Percentiles rank a stretch among this genome's conserved stretches.
phyloP scores from a whole-genome alignment of 2,888 invertebrate species.

The Sarcophaga rosellei region DNA sequence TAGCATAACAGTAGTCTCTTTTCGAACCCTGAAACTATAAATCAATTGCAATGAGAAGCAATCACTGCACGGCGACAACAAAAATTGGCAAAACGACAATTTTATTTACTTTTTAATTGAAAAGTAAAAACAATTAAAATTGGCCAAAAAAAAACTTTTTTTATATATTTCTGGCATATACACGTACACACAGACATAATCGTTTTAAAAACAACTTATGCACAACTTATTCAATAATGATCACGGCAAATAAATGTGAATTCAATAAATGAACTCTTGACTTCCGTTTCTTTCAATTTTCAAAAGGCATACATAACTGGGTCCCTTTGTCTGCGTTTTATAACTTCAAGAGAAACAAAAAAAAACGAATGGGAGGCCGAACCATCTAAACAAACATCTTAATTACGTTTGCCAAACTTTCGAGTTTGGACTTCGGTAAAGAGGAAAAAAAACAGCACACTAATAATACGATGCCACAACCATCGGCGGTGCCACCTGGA shows the following conservation, averaged over 20 bases:
- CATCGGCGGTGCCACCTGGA: slow-evolving; percentile 58
- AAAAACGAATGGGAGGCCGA: not conserved
- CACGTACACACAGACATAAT: slow-evolving; percentile 25
- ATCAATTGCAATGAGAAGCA: not conserved
- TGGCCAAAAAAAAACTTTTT: slow-evolving; percentile 17
- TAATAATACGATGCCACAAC: slow-evolving; percentile 57
- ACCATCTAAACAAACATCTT: slow-evolving; percentile 53
- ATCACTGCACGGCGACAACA: slow-evolving; percentile 20
- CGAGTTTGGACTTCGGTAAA: slow-evolving; percentile 1
- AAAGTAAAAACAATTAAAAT: slow-evolving; percentile 51
- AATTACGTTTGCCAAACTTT: slow-evolving; percentile 46
- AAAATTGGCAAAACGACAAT: slow-evolving; percentile 60
- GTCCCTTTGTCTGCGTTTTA: not conserved
- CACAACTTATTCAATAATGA: not conserved
- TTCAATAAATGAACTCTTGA: slow-evolving; percentile 55
- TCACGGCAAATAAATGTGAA: not conserved
- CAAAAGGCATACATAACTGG: not conserved
- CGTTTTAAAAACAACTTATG: slow-evolving; percentile 8
- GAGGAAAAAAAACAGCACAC: slow-evolving; percentile 4
- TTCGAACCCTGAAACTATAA: slow-evolving; percentile 9
- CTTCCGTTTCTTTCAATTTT: slow-evolving; percentile 60
- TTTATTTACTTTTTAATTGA: slow-evolving; percentile 54
- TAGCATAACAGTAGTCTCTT: not conserved
- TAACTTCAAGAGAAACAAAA: not conserved
- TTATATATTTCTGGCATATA: not conserved